These are phyloP conservation scores for Tachina fera DNA, from an alignment of 2,888 invertebrate genomes.

Conservation along the genomic window DNA sequence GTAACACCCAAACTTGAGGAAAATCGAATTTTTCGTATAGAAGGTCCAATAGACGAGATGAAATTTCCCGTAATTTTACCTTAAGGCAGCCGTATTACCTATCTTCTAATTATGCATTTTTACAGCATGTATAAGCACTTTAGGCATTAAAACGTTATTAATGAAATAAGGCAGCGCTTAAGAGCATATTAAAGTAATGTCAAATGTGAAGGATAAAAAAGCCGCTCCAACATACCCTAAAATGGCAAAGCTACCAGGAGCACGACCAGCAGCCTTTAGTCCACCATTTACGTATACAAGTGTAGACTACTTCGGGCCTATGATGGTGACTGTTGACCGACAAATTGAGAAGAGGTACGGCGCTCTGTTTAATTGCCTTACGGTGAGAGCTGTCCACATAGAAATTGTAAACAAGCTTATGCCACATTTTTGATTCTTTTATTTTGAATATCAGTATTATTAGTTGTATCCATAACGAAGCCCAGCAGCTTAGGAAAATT, in stretches of 20 bases:
- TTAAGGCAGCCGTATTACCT: slow-evolving; percentile 22
- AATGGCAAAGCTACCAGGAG: slow-evolving; percentile 59
- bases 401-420: slow-evolving; percentile 31
- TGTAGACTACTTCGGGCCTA: no score
- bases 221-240: slow-evolving; percentile 50
- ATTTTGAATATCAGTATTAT: no score
- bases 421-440: no score
- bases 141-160: slow-evolving; percentile 56
- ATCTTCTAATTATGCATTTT: slow-evolving; percentile 28
- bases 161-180: slow-evolving; percentile 56
- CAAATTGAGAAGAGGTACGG: no score
- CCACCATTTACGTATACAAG: no score
- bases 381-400: no score
- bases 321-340: no score
- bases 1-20: slow-evolving; percentile 48
- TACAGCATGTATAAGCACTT: no score
- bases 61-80: slow-evolving; percentile 43
- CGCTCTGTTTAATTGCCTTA: no score
- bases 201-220: slow-evolving; percentile 64
- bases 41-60: slow-evolving; percentile 24
- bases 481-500: no score
- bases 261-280: slow-evolving; percentile 50
- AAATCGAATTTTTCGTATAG: slow-evolving; percentile 38
- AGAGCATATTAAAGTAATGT: slow-evolving; percentile 46
- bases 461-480: no score